Base-by-base conservation (phyloP, 2,113 vertebrate species). In the Gadus chalcogrammus region DNA sequence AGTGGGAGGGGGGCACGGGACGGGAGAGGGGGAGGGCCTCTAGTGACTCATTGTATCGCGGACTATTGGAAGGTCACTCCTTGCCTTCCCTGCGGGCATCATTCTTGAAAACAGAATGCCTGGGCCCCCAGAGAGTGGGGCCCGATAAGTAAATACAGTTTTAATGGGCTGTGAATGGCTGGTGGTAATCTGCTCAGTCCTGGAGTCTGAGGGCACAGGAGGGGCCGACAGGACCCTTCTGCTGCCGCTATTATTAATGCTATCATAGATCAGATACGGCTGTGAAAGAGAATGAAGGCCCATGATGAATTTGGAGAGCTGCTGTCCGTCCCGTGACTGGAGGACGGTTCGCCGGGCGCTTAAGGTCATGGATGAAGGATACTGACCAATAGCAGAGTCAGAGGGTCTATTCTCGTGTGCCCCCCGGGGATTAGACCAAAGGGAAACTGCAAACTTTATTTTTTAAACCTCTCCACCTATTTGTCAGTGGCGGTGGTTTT, bases 61-160 rank as follows among this genome's bases (percentile, higher is more conserved):
- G 77, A 62, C 72, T 38, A 55, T 13, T 15, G 73, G 79, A 91
- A 93, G 88, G 91, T 92, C 87, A 90, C 79, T 69, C 70, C 75
- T 56, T 74, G 74, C 67, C 68, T 87, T 74, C 83, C 86, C 87
- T 76, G 73, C 77, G 84, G 87, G 86, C 80, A 86, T 85, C 84
- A 72, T 73, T 81, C 85, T 85, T 84, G 79, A 88, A 91, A 88
- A 91, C 82, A 83, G 82, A 86, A 75, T 77, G 78, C 82, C 8
- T 48, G 73, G 70, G 70, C 77, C 77, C 78, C 72, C 55, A 17
- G 55, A 84, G 81, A 79, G 81, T 9, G 12, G 42, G 87, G 84
- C 74, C 88, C 78, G 88, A 92, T 91, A 91, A 90, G 89, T 90
- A 93, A 92, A 93, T 89, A 90, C 83, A 84, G 83, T 88, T 91